Base-by-base conservation (phyloP, 2,888 invertebrate species). In the Phymatocera aterrima region DNA sequence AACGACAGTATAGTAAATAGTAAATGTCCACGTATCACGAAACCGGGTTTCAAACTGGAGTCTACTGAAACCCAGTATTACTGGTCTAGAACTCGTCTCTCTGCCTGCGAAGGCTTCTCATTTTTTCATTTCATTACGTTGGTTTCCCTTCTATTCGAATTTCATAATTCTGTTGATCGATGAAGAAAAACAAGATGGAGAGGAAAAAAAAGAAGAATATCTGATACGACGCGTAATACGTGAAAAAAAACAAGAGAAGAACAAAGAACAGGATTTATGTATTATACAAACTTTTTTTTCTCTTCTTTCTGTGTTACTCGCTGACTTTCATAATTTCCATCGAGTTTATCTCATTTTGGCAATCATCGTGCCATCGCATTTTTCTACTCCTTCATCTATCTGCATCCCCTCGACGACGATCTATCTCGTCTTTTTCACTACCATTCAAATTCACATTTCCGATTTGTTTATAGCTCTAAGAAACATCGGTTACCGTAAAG, bases 361-460 rank as follows among this genome's bases (percentile, higher is more conserved):
- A 60, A 31, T 60, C 60, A 60, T 43, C 8, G 6, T 43, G 43
- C 12, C 43, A 43, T 12, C 43, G 43, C 12, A 43, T 43, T 43
- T 43, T 43, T 43, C 6, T 43, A 43, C 12, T 12, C 8, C 43
- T 43, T 10, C 43, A 10, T 10, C 31, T 60, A 24, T 60, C n/a
- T 60, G 60, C 60, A 60, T 51, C 51, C 24, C 51, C 18, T 51
- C 51, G 51, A n/a, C n/a, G n/a, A n/a, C n/a, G n/a, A n/a, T n/a
- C n/a, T n/a, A n/a, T n/a, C n/a, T n/a, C n/a, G n/a, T n/a, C n/a
- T n/a, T n/a, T n/a, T n/a, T n/a, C n/a, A n/a, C n/a, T n/a, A n/a
- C n/a, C n/a, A n/a, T n/a, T n/a, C n/a, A n/a, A n/a, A n/a, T n/a
- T n/a, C n/a, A n/a, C n/a, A n/a, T n/a, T n/a, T n/a, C n/a, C n/a